phyloP scores from a whole-genome alignment of 2,888 invertebrate genomes.

The Papilio protenor region DNA sequence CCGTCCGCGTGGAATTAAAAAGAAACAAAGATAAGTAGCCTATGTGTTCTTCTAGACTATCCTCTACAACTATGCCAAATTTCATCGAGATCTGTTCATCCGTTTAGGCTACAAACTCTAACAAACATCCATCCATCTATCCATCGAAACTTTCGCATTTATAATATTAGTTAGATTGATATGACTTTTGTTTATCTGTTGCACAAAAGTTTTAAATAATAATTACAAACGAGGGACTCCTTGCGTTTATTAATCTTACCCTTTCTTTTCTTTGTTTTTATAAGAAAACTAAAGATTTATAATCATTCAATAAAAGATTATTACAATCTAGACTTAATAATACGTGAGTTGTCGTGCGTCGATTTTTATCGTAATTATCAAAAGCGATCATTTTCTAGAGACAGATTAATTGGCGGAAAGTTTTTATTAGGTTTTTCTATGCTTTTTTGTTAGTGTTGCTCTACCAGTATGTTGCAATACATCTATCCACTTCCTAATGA shows the following conservation, averaged over 20 bases:
- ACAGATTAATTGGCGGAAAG: constrained; percentile 32
- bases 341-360: constrained; percentile 30
- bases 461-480: background rate
- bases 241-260: background rate
- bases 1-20: no score
- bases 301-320: constrained; percentile 32
- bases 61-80: no score
- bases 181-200: background rate
- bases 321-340: constrained; percentile 31
- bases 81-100: no score
- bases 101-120: no score
- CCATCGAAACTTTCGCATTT: no score
- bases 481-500: background rate
- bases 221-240: background rate
- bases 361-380: constrained; percentile 29
- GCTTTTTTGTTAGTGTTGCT: background rate
- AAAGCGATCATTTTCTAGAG: background rate
- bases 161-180: no score
- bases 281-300: background rate
- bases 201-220: background rate
- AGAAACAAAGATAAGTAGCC: no score
- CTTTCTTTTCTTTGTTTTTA: background rate
- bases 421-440: background rate
- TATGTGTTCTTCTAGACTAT: no score
- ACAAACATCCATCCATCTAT: no score